These are phyloP conservation scores for Ophioninae sp. DNA, from an alignment of 2,888 invertebrate species.

Conservation along the genomic window DNA sequence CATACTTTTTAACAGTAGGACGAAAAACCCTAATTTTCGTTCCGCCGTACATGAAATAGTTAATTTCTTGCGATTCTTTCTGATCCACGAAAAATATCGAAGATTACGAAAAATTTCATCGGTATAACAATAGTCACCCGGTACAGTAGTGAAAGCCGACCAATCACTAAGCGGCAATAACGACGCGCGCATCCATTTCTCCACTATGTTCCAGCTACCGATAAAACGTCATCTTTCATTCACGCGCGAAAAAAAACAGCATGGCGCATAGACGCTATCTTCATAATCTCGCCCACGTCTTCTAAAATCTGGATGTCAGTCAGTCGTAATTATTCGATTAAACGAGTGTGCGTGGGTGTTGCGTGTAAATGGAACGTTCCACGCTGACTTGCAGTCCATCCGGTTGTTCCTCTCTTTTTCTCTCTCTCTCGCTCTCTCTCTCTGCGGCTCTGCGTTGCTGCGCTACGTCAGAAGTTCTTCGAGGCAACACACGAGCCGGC, in stretches of 20 bases:
- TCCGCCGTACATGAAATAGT: neutral
- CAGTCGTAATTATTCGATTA: neutral
- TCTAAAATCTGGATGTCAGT: neutral
- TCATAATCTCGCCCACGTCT: too few relatives aligned
- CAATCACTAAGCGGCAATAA: neutral
- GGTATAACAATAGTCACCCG: neutral
- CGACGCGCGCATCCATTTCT: neutral
- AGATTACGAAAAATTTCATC: neutral
- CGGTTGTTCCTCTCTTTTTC: neutral
- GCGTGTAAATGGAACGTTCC: conserved; percentile 6
- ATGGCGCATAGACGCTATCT: too few relatives aligned
- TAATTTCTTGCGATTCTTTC: neutral
- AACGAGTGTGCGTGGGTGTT: neutral
- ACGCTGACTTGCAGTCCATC: conserved; percentile 8
- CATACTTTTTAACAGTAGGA: too few relatives aligned
- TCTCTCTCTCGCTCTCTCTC: conserved; percentile 1
- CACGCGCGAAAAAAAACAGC: neutral
- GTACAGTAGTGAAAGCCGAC: neutral
- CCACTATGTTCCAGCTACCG: neutral
- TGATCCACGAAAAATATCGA: too few relatives aligned
- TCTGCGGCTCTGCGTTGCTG: conserved; percentile 1
- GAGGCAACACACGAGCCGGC: conserved; percentile 24
- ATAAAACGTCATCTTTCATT: neutral
- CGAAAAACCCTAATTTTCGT: neutral
- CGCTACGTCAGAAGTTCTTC: conserved; percentile 23